Evolutionary conservation across 1,140 invertebrate species (phyloP), one percentile per base, ranked within the genome.

Genomic region (Hyles vespertilio): DNA sequence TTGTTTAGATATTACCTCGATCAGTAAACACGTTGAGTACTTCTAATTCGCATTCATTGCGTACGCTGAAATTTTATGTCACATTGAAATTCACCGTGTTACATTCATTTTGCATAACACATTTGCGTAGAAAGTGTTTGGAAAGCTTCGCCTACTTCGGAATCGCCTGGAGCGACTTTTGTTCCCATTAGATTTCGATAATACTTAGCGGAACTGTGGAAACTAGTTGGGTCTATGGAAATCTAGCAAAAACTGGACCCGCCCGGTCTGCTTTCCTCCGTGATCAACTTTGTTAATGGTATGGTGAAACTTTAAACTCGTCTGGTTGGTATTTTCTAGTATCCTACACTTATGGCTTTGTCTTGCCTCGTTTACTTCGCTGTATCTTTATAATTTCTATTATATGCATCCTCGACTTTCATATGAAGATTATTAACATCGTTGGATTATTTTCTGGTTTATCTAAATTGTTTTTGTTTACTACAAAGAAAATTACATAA

Each of bases 61-160:
- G 36, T 61, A 12, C 43, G 63, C 62, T 69, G 67, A 70, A 76
- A 79, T 61, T 72, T 55, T 78, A 61, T 61, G 66, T 75, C 73
- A 69, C 67, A 87, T 85, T 85, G 76, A 69, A 80, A 88, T 86
- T 79, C 83, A 81, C 63, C 36, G 56, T 83, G 81, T 84, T 79
- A 83, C 73, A 72, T 79, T 59, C 69, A 68, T 81, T 87, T 87
- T 85, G 81, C 83, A 87, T 86, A 86, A 84, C 76, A 74, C 71
- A 65, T 82, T 77, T 70, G 79, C 79, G 77, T 88, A 87, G 85
- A 88, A 88, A 88, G 83, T 81, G 74, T 74, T 79, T 84, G 69
- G 82, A 86, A 88, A 88, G 85, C 85, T 85, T 65, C 71, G 72
- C 81, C 77, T 72, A 82, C 79, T 77, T 82, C 77, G 78, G 67